Conservation (phyloP, 2,113 vertebrate genomes). For the Jacana jacana region DNA sequence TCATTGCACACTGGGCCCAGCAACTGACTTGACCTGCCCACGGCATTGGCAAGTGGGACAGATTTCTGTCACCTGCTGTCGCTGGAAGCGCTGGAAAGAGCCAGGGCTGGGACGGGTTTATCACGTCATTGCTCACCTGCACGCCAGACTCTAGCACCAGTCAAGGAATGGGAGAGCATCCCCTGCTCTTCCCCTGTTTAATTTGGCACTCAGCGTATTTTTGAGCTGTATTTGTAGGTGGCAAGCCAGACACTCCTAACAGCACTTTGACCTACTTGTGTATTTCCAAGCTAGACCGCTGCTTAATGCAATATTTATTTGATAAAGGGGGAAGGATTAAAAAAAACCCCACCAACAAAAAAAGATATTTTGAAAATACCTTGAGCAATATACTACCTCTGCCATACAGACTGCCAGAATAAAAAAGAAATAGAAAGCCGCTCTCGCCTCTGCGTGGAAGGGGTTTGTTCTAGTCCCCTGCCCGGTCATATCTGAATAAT, state of each 20-base stretch:
- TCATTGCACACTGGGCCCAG: neutral
- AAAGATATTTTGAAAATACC: neutral
- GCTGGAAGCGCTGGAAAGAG: neutral
- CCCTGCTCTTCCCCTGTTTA: neutral
- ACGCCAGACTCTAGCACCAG: neutral
- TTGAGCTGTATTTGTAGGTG: neutral
- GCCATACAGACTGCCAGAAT: slow-evolving; percentile 10
- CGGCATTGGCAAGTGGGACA: neutral
- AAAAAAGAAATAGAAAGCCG: no score
- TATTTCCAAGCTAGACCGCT: neutral
- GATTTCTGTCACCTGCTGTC: neutral
- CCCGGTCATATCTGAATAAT: neutral
- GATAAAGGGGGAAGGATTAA: neutral
- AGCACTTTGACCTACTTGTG: neutral
- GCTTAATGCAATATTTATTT: neutral
- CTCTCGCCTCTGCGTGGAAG: neutral
- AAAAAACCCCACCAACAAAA: neutral
- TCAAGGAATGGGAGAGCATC: neutral
- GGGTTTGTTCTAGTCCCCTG: neutral
- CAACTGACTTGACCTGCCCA: neutral
- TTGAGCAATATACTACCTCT: slow-evolving; percentile 56
- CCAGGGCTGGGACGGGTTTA: neutral
- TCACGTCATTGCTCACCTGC: neutral
- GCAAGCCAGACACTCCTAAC: neutral
- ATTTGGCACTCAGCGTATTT: neutral